These are phyloP conservation scores for Anoplius nigerrimus DNA, from an alignment of 2,888 invertebrate species.

Conservation along the genomic window DNA sequence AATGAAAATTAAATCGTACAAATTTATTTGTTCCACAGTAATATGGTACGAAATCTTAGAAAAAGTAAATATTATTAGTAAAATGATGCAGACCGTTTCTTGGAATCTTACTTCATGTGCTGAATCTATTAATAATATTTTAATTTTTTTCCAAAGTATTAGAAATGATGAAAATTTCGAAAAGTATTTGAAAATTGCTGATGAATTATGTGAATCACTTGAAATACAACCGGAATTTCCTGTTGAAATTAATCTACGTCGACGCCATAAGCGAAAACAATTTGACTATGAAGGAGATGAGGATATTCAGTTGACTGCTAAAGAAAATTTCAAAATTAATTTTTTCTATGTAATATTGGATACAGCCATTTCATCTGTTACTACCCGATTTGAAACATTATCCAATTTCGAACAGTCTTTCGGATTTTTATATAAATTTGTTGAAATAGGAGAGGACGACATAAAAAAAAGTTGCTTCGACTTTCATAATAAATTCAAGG, in stretches of 20 bases:
- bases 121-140: not conserved
- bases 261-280: no score
- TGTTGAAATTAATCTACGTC: no score
- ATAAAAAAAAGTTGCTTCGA: no score
- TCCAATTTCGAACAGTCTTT: no score
- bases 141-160: no score
- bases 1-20: slow-evolving; percentile 53
- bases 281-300: no score
- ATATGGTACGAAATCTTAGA: slow-evolving; percentile 65
- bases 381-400: no score
- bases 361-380: no score
- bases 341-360: slow-evolving; percentile 37
- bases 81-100: slow-evolving; percentile 44
- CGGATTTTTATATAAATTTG: no score
- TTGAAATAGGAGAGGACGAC: no score
- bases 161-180: slow-evolving; percentile 48
- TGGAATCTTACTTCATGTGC: slow-evolving; percentile 45
- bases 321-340: slow-evolving; percentile 33
- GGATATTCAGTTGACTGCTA: slow-evolving; percentile 34
- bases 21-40: slow-evolving; percentile 60
- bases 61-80: slow-evolving; percentile 52
- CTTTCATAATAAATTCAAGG: no score
- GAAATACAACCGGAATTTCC: slow-evolving; percentile 24
- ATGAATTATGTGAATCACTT: slow-evolving; percentile 60
- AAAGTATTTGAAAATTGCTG: slow-evolving; percentile 48